Base-by-base conservation (phyloP, 2,797 vertebrate genomes). In the Coendou prehensilis region DNA sequence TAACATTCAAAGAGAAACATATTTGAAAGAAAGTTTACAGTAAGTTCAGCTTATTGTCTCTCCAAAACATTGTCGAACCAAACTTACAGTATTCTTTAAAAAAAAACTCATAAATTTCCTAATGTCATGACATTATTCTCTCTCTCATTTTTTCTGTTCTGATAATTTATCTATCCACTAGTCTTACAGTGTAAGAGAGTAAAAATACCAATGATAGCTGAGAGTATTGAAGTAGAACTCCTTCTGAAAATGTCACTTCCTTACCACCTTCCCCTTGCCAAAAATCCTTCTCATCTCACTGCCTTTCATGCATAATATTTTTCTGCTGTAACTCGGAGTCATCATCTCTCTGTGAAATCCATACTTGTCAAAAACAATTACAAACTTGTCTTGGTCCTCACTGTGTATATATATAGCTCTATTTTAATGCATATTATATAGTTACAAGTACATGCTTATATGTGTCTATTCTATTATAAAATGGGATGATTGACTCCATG, bases 381-480 rank as follows among this genome's bases (percentile, higher is more conserved):
- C 7, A 79, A 15, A 50, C 26, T 71, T 64, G 47, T 73, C 9
- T 78, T n/a, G 71, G 9, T 69, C 87, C 56, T 91, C 61, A 52
- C 67, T 54, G 14, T 64, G 20, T 45, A 22, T 23, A 18, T 20
- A 71, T 11, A 76, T 1, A 33, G 37, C 0, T 71, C 6, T 93
- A 80, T 52, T 82, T 87, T 84, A 94, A 84, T 78, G 9, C 2
- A 3, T 50, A 73, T 45, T 59, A 28, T 59, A 37, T 47, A 52
- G 3, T 47, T 45, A 22, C 73, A 87, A 95, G 33, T 30, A 81
- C 30, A 90, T 33, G 1, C 5, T 15, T 89, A 20, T n/a, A n/a
- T 86, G 30, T 91, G 47, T 83, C 41, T 89, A 15, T 90, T n/a
- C 69, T 56, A 61, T 61, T 86, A 50, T 79, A 56, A 82, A 92